Base-by-base conservation (phyloP, 2,113 vertebrate species). In the Mohoua ochrocephala region DNA sequence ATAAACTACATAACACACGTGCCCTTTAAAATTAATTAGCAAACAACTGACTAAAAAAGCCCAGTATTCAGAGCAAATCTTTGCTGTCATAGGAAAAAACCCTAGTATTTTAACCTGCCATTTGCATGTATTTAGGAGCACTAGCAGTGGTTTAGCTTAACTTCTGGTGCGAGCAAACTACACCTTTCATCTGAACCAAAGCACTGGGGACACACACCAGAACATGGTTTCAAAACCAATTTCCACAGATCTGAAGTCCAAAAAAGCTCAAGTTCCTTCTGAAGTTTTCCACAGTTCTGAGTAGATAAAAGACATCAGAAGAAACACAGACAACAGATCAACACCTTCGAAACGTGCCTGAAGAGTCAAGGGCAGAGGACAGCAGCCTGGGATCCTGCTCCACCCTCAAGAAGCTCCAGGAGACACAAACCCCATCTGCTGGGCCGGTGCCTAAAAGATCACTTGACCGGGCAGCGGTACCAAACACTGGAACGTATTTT, bases 391-490 rank as follows among this genome's bases (percentile, higher is more conserved):
- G 39, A 76, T 31, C 22, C 33, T 26, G 11, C 37, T 74, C 22
- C 1, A 5, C 21, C 21, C 16, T 41, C 7, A 2, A 42, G 44
- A 60, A 82, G 53, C 37, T 86, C 27, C 35, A 26, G 44, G 19
- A 84, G n/a, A 81, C 26, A 57, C 2, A 2, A 78, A 49, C 2
- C 42, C 23, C 4, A 2, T 1, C 1, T 16, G 50, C 50, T 9
- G 20, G 18, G 15, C 20, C 2, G 0, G 8, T 39, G 37, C 49
- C 41, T 30, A 22, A 63, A 42, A 19, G 33, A 77, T 13, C 37
- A 20, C 50, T 54, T 13, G 0, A 71, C 30, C 7, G 5, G 35
- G 61, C 57, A 76, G 59, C 0, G 0, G 56, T 33, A 41, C 30
- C n/a, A 44, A 83, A 83, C 17, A 45, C 53, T 35, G 41, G 33